Evolutionary conservation across 2,888 invertebrate species (phyloP), one percentile per base, ranked within the genome.

Genomic region (Oasisia sp.): DNA sequence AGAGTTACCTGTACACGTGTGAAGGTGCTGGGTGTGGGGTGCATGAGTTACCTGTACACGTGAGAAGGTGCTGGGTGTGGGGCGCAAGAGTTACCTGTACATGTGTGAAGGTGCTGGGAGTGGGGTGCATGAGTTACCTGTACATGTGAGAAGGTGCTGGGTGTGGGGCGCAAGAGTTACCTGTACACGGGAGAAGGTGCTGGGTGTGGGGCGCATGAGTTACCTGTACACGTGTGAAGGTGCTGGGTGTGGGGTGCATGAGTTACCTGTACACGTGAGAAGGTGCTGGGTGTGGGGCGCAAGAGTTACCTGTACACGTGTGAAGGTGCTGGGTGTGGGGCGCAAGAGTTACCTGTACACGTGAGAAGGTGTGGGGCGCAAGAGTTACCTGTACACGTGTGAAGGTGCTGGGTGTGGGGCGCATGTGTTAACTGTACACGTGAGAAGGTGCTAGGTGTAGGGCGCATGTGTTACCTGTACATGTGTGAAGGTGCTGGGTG

Each of bases 71-170:
- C 92, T 96, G 96, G 56, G 94, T 94, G 93, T 96, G 96, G 32
- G 95, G 94, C 89, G 95, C 95, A 38, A 95, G 94, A 97, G n/a
- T n/a, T n/a, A n/a, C n/a, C n/a, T n/a, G n/a, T 74, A 74, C 74
- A 38, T 97, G 94, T 0, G 96, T 95, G 95, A 93, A 96, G 95
- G 90, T 96, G 94, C 92, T 96, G 96, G 56, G 94, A 94, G 93
- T 96, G 96, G 32, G 95, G 94, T 74, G 95, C 95, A 38, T 95
- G 94, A 97, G n/a, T n/a, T n/a, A n/a, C n/a, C n/a, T n/a, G n/a
- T 74, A 74, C 74, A 38, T 97, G 94, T 0, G 96, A 95, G 95
- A 93, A 96, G 95, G 90, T 96, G 94, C 92, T 96, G 96, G 56
- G 94, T 94, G 93, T 96, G 96, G 32, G 95, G 94, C 89, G 95